Evolutionary conservation across 2,888 invertebrate genomes (phyloP).

Genomic region (Trachelus tabidus): DNA sequence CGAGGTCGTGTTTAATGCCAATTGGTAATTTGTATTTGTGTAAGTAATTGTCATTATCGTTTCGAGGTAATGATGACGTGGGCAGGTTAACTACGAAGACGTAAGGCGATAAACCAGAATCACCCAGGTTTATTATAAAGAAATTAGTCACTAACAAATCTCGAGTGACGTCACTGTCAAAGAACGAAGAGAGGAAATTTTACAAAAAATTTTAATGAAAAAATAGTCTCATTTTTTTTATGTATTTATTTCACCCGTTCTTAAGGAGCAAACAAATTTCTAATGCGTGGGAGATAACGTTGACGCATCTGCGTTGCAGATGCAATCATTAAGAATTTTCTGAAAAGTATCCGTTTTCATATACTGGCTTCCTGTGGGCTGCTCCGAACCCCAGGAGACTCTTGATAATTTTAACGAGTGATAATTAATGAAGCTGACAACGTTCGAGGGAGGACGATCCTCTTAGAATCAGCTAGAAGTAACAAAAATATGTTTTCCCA

Average conservation of each 20-base stretch:
- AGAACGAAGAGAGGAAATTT: neutral
- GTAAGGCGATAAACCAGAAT: neutral
- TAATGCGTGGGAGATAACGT: neutral
- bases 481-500: neutral
- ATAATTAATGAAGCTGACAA: neutral
- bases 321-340: neutral
- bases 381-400: neutral
- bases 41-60: neutral
- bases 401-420: neutral
- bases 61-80: neutral
- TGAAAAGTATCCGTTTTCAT: neutral
- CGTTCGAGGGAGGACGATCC: neutral
- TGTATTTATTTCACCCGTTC: neutral
- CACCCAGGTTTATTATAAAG: neutral
- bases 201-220: too few relatives aligned
- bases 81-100: neutral
- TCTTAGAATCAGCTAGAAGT: neutral
- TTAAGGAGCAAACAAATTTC: neutral
- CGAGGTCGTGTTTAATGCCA: neutral
- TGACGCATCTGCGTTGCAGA: neutral
- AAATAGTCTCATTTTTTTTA: neutral
- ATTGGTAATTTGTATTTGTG: neutral
- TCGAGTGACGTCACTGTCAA: neutral
- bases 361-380: neutral
- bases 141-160: neutral